Evolutionary conservation across 2,113 vertebrate genomes (phyloP), one percentile per base, ranked within the genome.

Genomic region (Micromys minutus): DNA sequence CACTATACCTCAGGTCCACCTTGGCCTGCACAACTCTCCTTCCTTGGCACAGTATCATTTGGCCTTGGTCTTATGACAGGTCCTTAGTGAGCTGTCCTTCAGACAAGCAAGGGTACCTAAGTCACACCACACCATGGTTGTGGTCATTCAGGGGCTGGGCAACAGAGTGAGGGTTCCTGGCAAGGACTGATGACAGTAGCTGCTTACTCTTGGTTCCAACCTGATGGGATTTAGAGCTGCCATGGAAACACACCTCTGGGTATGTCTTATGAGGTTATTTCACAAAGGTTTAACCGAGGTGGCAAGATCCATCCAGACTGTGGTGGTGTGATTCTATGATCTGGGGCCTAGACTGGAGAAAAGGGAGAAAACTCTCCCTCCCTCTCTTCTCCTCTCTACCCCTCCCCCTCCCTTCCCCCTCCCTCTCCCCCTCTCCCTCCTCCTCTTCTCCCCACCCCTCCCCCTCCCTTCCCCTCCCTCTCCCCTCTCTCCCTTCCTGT

Each of bases 91-190:
- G 61, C 50, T 3, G 7, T 19, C 22, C 29, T 26, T 81, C 22
- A 36, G 39, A 50, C 22, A 7, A 11, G 19, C 17, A 0, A 39
- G 29, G 61, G 61, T 50, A 31, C 80, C 22, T 15, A 34, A 39
- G 0, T 26, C 1, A 71, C 21, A 17, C 22, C 21, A 2, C 0
- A 0, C 36, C 1, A 36, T 2, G 2, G 0, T 7, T 9, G 15
- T 55, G 11, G 50, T 84, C 57, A 45, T 39, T 11, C 9, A 24
- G 19, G 36, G 80, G n/a, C 31, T 45, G 80, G 15, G 57, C 1
- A 9, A 22, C 9, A 19, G 47, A 52, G 45, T 50, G 75, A 50
- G 29, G 21, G 75, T 69, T 15, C 31, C 55, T 31, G n/a, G 19
- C 24, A 26, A 19, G 42, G 74, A 15, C 26, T 2, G 0, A 17